phyloP scores from a whole-genome alignment of 2,113 vertebrate genomes.

The Hylia prasina region DNA sequence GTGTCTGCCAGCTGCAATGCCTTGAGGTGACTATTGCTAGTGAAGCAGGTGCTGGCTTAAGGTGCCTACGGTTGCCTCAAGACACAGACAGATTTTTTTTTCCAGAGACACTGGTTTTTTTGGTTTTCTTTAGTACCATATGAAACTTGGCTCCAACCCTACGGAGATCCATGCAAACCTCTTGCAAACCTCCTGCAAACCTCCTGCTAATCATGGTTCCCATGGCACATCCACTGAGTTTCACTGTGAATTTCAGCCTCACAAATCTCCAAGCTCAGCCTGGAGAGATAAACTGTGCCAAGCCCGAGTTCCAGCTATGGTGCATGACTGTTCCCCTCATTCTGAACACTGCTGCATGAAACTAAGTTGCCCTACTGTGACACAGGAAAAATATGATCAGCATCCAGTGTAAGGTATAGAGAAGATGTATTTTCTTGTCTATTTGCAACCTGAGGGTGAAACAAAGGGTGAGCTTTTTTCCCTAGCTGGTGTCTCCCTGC shows the following conservation, averaged over 20 bases:
- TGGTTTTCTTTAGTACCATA: not conserved
- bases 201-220: slow-evolving; percentile 9
- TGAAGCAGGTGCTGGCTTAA: slow-evolving; percentile 52
- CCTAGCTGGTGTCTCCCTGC: not conserved
- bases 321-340: not conserved
- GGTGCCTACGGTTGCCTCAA: slow-evolving; percentile 8
- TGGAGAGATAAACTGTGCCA: not conserved
- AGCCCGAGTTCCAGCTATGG: not conserved
- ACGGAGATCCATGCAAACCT: slow-evolving; percentile 6
- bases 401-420: not conserved
- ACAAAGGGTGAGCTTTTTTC: not conserved
- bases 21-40: slow-evolving; percentile 7
- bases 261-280: not conserved
- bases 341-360: not conserved
- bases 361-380: not conserved
- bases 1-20: slow-evolving; percentile 34
- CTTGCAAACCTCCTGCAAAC: slow-evolving; percentile 19
- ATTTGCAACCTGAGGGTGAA: not conserved
- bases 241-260: not conserved
- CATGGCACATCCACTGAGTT: not conserved
- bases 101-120: slow-evolving; percentile 11
- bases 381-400: not conserved
- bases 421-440: not conserved
- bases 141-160: not conserved
- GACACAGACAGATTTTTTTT: slow-evolving; percentile 37